Evolutionary conservation across 2,888 invertebrate species (phyloP).

Genomic region (Philereme vetulata): DNA sequence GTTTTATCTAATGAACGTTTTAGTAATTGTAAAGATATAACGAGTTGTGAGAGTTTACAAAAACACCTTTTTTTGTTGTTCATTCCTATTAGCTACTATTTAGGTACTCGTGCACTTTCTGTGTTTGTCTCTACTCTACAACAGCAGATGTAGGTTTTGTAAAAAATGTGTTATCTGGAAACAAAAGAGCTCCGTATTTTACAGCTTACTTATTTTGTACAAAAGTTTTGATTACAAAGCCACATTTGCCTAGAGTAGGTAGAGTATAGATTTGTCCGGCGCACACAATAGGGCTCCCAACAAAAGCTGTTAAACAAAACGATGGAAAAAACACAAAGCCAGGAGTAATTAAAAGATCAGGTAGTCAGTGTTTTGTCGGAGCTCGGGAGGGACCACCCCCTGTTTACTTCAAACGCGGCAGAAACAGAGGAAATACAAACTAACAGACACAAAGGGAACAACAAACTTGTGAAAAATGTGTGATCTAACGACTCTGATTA

Average conservation of each 20-base stretch:
- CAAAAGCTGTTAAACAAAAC: constrained; percentile 50
- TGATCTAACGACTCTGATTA: too few relatives aligned
- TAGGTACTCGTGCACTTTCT: too few relatives aligned
- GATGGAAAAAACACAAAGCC: constrained; percentile 50
- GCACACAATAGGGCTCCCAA: constrained; percentile 36
- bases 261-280: constrained; percentile 33
- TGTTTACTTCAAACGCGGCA: constrained; percentile 28
- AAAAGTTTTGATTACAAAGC: constrained; percentile 27
- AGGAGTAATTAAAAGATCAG: constrained; percentile 67
- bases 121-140: too few relatives aligned
- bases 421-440: constrained; percentile 1
- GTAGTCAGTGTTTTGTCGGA: constrained; percentile 51
- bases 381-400: constrained; percentile 46
- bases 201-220: neutral
- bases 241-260: constrained; percentile 8
- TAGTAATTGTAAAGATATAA: too few relatives aligned
- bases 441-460: constrained; percentile 1
- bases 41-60: too few relatives aligned
- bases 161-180: neutral
- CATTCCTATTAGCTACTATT: too few relatives aligned
- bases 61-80: too few relatives aligned
- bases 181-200: constrained; percentile 1
- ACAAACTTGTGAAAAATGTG: neutral
- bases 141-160: too few relatives aligned
- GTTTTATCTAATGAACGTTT: too few relatives aligned